Conservation (phyloP, 1,140 invertebrate species). For the Philaenus spumarius region DNA sequence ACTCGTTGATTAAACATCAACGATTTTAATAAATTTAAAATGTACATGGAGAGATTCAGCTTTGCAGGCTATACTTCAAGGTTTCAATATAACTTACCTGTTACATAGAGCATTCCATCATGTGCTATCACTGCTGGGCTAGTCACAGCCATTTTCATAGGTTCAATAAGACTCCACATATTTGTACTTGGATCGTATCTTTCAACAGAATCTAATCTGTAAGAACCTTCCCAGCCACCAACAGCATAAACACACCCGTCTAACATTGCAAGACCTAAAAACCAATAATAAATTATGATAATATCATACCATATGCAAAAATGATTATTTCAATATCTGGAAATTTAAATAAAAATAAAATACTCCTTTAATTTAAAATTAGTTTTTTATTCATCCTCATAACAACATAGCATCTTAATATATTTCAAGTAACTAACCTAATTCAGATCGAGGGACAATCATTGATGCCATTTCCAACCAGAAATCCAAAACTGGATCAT, state of each 20-base stretch:
- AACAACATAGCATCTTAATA: too few species aligned
- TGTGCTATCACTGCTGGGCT: slow-evolving; percentile 45
- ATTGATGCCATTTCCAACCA: slow-evolving; percentile 50
- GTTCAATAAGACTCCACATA: slow-evolving; percentile 73
- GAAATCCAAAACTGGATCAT: slow-evolving; percentile 46
- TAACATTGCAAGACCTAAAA: slow-evolving; percentile 48
- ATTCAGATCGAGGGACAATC: slow-evolving; percentile 44
- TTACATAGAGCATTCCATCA: slow-evolving; percentile 44
- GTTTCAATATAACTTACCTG: too few species aligned
- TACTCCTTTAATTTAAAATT: too few species aligned
- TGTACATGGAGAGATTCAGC: too few species aligned
- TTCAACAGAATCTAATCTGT: slow-evolving; percentile 72
- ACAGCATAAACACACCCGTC: slow-evolving; percentile 64
- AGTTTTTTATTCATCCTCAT: too few species aligned
- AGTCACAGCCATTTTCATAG: slow-evolving; percentile 49
- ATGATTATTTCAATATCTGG: too few species aligned
- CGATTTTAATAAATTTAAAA: too few species aligned
- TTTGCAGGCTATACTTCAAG: too few species aligned
- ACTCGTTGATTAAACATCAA: too few species aligned
- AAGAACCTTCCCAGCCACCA: slow-evolving; percentile 67
- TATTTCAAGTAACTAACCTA: slow-evolving; percentile 39
- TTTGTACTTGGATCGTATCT: slow-evolving; percentile 75
- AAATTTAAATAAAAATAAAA: too few species aligned
- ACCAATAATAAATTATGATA: too few species aligned
- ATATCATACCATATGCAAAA: too few species aligned